Evolutionary conservation across 2,888 invertebrate species (phyloP).

Genomic region (Sepioteuthis lessoniana): DNA sequence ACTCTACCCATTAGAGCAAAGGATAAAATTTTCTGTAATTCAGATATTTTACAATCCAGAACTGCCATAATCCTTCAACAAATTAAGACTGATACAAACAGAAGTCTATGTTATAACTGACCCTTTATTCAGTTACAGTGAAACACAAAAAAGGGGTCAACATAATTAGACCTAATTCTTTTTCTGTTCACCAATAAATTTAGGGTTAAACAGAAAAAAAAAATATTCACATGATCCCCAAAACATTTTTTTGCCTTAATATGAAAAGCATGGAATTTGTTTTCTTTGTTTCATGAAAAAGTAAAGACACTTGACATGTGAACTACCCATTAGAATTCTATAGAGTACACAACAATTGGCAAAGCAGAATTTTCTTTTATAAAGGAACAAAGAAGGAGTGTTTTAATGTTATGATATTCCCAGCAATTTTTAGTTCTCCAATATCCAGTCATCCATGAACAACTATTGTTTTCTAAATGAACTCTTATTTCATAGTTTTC

Average conservation of each 20-base stretch:
- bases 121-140: no score
- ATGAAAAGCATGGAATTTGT: background rate
- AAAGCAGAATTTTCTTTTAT: background rate
- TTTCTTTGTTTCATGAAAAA: background rate
- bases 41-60: no score
- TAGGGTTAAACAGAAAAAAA: background rate
- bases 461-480: no score
- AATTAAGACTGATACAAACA: no score
- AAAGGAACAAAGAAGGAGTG: background rate
- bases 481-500: no score
- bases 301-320: background rate
- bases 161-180: no score
- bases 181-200: no score
- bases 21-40: no score
- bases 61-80: no score
- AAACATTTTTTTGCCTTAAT: background rate
- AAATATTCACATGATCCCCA: background rate
- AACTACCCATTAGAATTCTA: background rate
- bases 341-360: background rate
- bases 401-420: background rate
- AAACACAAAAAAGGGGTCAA: no score
- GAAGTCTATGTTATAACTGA: no score
- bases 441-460: background rate
- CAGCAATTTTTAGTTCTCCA: background rate
- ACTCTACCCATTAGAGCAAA: no score